Percentiles rank a stretch among this genome's conserved stretches.
phyloP scores from a whole-genome alignment of 2,888 invertebrate species.

The Leptopilina myrica region DNA sequence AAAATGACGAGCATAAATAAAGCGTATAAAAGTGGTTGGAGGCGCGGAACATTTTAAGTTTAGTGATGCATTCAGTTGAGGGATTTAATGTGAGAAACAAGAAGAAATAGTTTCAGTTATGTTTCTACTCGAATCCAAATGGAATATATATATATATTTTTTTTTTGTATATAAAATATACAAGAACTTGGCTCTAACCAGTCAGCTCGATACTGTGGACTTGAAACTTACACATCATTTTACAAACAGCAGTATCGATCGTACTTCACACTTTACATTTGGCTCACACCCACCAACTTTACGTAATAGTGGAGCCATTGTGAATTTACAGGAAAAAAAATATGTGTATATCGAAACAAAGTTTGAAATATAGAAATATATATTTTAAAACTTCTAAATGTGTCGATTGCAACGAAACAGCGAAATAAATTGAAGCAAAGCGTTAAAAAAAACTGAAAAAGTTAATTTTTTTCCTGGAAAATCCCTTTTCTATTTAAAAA shows the following conservation, averaged over 20 bases:
- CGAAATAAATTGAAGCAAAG: no score
- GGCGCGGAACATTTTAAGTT: not conserved
- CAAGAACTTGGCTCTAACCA: slow-evolving; percentile 13
- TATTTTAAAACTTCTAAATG: no score
- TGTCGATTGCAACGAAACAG: no score
- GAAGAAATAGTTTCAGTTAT: slow-evolving; percentile 9
- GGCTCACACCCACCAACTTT: not conserved
- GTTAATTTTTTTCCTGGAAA: no score
- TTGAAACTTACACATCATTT: slow-evolving; percentile 7
- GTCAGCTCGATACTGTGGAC: slow-evolving; percentile 13
- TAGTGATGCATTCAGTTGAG: slow-evolving; percentile 20
- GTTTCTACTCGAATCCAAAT: not conserved
- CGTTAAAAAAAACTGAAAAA: no score
- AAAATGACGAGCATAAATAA: not conserved
- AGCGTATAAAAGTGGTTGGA: not conserved
- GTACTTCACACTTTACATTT: not conserved
- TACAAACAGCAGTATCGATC: slow-evolving; percentile 7
- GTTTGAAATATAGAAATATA: no score
- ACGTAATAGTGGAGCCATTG: not conserved
- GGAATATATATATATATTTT: not conserved
- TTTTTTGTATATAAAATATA: no score
- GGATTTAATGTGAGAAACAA: slow-evolving; percentile 12
- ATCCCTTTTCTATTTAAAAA: no score
- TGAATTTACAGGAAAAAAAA: not conserved
- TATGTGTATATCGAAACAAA: no score